These are phyloP conservation scores for Diaprepes abbreviatus DNA, from an alignment of 2,888 invertebrate genomes.

Conservation along the genomic window DNA sequence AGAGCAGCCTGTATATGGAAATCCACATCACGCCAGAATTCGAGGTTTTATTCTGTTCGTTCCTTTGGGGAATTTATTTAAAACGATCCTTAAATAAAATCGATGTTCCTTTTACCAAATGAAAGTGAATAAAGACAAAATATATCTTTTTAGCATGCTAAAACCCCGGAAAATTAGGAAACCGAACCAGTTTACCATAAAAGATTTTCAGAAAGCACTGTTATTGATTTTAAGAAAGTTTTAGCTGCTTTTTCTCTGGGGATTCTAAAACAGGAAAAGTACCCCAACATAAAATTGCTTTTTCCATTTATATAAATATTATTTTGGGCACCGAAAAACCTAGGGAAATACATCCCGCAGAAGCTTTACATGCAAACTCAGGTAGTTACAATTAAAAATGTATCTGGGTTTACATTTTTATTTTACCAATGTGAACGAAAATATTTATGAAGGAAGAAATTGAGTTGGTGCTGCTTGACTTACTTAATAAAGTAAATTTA, in stretches of 20 bases:
- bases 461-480: too few species aligned
- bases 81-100: slow-evolving; percentile 15
- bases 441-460: too few species aligned
- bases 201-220: slow-evolving; percentile 7
- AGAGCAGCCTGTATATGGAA: too few species aligned
- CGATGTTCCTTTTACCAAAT: slow-evolving; percentile 18
- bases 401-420: too few species aligned
- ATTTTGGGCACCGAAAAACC: neutral
- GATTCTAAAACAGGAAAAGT: slow-evolving; percentile 18
- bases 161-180: slow-evolving; percentile 17
- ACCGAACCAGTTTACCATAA: slow-evolving; percentile 9
- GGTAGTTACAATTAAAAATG: neutral
- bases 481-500: too few species aligned
- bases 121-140: slow-evolving; percentile 13
- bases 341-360: neutral
- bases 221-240: slow-evolving; percentile 9
- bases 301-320: slow-evolving; percentile 19
- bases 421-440: too few species aligned
- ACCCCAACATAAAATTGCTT: slow-evolving; percentile 16
- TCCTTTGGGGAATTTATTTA: slow-evolving; percentile 10
- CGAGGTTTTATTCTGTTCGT: too few species aligned
- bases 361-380: neutral
- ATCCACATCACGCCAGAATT: too few species aligned
- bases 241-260: slow-evolving; percentile 8
- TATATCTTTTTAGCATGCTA: slow-evolving; percentile 17